Percentiles rank a stretch among this genome's conserved stretches.
phyloP scores from a whole-genome alignment of 37 sponge, comb jelly and placozoan species.

The Lycopodina hypogea region DNA sequence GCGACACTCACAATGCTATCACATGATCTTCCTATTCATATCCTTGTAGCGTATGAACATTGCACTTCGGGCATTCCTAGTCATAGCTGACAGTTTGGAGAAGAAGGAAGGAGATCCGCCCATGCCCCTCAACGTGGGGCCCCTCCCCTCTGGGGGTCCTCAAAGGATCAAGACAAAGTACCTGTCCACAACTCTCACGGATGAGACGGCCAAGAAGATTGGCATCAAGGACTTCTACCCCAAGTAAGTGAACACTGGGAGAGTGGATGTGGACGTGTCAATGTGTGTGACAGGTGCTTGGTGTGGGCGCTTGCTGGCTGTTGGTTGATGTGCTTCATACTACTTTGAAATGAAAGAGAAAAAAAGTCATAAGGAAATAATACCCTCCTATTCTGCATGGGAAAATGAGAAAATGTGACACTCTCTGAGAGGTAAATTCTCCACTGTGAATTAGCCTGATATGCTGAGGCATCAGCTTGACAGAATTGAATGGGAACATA shows the following conservation, averaged over 20 bases:
- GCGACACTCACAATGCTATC: too few relatives aligned
- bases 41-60: conserved; percentile 83
- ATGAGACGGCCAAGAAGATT: conserved; percentile 85
- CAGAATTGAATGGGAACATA: too few relatives aligned
- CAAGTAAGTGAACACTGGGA: conserved; percentile 26
- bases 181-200: conserved; percentile 83
- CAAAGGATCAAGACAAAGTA: conserved; percentile 65
- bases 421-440: too few relatives aligned
- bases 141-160: conserved; percentile 79
- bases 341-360: background rate
- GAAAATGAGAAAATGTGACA: too few relatives aligned
- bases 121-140: conserved; percentile 76
- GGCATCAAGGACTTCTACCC: conserved; percentile 81
- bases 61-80: conserved; percentile 90
- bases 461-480: too few relatives aligned
- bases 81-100: conserved; percentile 87
- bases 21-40: background rate
- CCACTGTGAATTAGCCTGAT: too few relatives aligned
- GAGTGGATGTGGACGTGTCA: too few relatives aligned
- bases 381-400: too few relatives aligned
- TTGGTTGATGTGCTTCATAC: background rate
- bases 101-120: conserved; percentile 93
- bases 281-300: background rate
- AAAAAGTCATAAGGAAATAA: too few relatives aligned
- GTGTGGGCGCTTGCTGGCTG: background rate